phyloP scores from a whole-genome alignment of 2,113 vertebrate species.

The Gyps fulvus region DNA sequence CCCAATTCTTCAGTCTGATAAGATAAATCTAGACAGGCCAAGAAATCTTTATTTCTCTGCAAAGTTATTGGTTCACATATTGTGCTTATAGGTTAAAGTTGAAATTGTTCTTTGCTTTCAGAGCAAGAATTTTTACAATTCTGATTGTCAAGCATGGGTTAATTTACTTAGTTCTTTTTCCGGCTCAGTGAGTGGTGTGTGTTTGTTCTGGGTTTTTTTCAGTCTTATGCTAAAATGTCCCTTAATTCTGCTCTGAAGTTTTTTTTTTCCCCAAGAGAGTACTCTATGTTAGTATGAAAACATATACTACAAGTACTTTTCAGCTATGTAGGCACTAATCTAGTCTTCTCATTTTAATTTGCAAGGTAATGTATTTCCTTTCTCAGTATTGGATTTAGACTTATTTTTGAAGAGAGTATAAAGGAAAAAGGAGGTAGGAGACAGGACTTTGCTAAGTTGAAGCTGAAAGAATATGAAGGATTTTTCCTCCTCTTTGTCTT shows the following conservation, averaged over 20 bases:
- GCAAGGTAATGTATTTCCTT: not conserved
- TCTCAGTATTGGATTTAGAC: not conserved
- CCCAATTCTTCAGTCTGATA: constrained; percentile 37
- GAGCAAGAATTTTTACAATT: constrained; percentile 21
- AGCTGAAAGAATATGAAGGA: not conserved
- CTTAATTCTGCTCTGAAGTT: not conserved
- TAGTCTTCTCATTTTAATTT: not conserved
- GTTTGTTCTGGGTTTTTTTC: not conserved
- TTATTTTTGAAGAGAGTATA: not conserved
- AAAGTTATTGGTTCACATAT: constrained; percentile 41
- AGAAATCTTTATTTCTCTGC: constrained; percentile 68
- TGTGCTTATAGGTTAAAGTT: constrained; percentile 39
- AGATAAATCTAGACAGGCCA: constrained; percentile 60
- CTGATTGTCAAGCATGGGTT: not conserved
- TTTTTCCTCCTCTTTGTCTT: not conserved
- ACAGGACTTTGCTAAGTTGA: not conserved
- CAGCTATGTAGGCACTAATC: not conserved
- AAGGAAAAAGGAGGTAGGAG: not conserved
- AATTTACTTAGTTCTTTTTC: not conserved
- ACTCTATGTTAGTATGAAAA: not conserved
- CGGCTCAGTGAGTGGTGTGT: not conserved
- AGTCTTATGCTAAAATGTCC: not conserved
- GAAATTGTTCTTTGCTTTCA: constrained; percentile 60
- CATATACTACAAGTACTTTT: not conserved
- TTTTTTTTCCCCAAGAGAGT: not conserved